Percentiles rank a stretch among this genome's conserved stretches.
Evolutionary conservation across 2,797 vertebrate species (phyloP).

Genomic region (Pogoniulus pusillus): DNA sequence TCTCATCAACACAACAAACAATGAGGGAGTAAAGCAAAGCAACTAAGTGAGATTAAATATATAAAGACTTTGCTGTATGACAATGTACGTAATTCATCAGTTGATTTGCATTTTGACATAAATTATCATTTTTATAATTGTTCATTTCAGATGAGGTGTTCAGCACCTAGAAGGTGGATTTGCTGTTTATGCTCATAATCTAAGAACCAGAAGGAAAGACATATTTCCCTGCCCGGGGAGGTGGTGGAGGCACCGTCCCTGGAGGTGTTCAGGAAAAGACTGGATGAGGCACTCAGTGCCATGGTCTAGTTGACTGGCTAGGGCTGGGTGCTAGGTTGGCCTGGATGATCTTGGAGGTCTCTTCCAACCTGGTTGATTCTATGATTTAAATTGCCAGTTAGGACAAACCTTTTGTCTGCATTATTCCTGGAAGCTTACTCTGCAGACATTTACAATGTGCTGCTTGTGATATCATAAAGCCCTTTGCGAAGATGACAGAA

Average conservation of each 20-base stretch:
- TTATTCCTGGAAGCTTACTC: too few species aligned
- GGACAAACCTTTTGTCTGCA: too few species aligned
- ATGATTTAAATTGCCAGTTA: too few species aligned
- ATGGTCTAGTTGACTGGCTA: too few species aligned
- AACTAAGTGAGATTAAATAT: background rate
- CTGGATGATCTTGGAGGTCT: too few species aligned
- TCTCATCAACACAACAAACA: background rate
- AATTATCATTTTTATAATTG: background rate
- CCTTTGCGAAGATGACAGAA: background rate
- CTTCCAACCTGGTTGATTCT: too few species aligned
- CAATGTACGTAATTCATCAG: background rate
- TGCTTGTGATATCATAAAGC: background rate
- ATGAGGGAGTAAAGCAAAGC: background rate
- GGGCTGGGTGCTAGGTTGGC: too few species aligned
- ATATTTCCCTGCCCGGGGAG: too few species aligned
- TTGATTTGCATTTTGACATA: background rate
- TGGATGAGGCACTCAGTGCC: too few species aligned
- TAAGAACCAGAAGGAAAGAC: background rate
- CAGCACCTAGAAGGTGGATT: background rate
- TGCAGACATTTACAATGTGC: background rate
- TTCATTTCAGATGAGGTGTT: background rate
- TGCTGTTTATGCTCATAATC: background rate
- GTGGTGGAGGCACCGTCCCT: too few species aligned
- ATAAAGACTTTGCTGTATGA: background rate
- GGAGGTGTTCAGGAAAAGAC: too few species aligned